Evolutionary conservation across 1,140 invertebrate species (phyloP), one percentile per base, ranked within the genome.

Genomic region (Bicyclus anynana): DNA sequence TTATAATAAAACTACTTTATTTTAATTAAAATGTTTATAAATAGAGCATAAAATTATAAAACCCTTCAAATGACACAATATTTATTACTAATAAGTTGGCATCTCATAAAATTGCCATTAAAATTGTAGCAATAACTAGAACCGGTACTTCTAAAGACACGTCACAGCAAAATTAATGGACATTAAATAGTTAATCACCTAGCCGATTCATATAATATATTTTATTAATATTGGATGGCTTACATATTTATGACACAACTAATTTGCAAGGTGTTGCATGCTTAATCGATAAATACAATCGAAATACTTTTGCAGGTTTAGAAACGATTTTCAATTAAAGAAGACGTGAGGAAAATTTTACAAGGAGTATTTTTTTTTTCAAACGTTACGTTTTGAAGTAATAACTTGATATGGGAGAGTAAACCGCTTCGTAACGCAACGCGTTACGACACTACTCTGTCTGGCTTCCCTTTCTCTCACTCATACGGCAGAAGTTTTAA

Each of bases 31-130:
- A 44, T 23, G 14, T 23, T 9, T 23, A 9, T 26, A 47, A 20
- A 6, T 47, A 47, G 18, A 47, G 44, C 44, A 26, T 47, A 26
- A 47, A 47, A 47, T 47, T 26, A 23, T 27, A 6, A 26, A 14
- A 47, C n/a, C 20, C 44, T 26, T 13, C 44, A 33, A 33, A 33
- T 10, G 10, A 10, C n/a, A n/a, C n/a, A 33, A 6, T 12, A 33
- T 33, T 33, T 33, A 33, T 33, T 33, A 33, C 29, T n/a, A 33
- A 33, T 33, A 12, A 33, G 29, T 33, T 33, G 29, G 29, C 29
- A 33, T 33, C 10, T 33, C 18, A 26, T 47, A n/a, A 47, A 47
- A 27, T 5, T 13, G 10, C 17, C 44, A 47, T 23, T 47, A 47
- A 47, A 47, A 33, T 47, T 47, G 21, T 47, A 47, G n/a, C 20